Base-by-base conservation (phyloP, 2,888 invertebrate genomes). In the Cyrtodaria siliqua region DNA sequence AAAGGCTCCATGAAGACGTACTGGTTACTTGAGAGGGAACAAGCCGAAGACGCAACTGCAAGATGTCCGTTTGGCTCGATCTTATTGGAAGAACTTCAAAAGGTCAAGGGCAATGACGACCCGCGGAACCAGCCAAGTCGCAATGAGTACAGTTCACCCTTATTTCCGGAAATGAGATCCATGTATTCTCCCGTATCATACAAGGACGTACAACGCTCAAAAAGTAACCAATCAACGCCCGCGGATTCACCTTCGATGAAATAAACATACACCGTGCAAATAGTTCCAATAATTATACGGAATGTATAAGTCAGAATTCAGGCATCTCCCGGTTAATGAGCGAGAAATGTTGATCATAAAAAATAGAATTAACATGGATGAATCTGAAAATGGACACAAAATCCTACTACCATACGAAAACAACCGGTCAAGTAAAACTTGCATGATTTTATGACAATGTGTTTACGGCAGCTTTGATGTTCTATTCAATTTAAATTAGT, bases 1-100 rank as follows among this genome's bases (percentile, higher is more conserved):
- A 90, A 90, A 74, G 90, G 90, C 12, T 68, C 64, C 1, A 89
- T 90, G 87, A 84, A 85, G 53, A 89, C 90, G 0, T 90, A 88
- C 63, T 89, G 89, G 88, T 64, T 90, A 26, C 61, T 76, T 33
- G 83, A 84, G 1, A 67, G 69, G 24, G 75, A 57, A 6, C 73
- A 72, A 1, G 64, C 61, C 2, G 75, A 77, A 14, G 29, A 62
- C 53, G 71, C 71, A 9, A 60, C 44, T 18, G 64, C 79, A 0
- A 66, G 49, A n/a, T 88, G 86, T 82, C 87, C 87, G 0, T 85
- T 87, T 47, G 70, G 79, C 4, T 69, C 84, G 29, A 76, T 84
- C 20, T 78, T 86, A 29, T 75, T 85, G 29, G 85, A 84, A 27
- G 86, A 87, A 57, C 67, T 86, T 2, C 60, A 75, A 9, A 80